Percentiles rank a stretch among this genome's conserved stretches.
Evolutionary conservation across 1,140 invertebrate genomes (phyloP).

Genomic region (Drosophila quadrilineata): DNA sequence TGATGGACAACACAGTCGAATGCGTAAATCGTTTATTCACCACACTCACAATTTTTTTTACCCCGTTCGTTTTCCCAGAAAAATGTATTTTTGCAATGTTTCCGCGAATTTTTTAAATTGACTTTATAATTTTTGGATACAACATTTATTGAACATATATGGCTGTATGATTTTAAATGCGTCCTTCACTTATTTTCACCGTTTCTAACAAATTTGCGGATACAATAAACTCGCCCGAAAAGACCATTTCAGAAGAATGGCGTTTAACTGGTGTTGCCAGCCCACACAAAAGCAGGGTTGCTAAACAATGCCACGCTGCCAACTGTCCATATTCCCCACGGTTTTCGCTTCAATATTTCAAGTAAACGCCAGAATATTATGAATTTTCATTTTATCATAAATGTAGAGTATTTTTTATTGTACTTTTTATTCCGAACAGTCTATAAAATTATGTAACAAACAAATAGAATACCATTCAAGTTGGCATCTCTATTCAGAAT

Average conservation of each 20-base stretch:
- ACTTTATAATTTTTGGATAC: slow-evolving; percentile 20
- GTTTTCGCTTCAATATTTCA: background rate
- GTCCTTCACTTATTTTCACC: slow-evolving; percentile 35
- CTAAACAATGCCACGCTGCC: slow-evolving; percentile 45
- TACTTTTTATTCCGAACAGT: background rate
- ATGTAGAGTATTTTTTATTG: background rate
- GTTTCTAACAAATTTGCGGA: slow-evolving; percentile 43
- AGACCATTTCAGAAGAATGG: slow-evolving; percentile 71
- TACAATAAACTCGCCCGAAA: slow-evolving; percentile 64
- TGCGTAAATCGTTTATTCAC: slow-evolving; percentile 70
- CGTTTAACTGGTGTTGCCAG: slow-evolving; percentile 68
- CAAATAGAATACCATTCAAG: background rate
- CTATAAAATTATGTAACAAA: slow-evolving; percentile 58
- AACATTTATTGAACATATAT: slow-evolving; percentile 19
- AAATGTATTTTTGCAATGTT: slow-evolving; percentile 20
- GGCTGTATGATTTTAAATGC: slow-evolving; percentile 24
- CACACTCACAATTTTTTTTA: slow-evolving; percentile 60
- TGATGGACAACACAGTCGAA: slow-evolving; percentile 56
- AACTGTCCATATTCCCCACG: slow-evolving; percentile 21
- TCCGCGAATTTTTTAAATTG: slow-evolving; percentile 19
- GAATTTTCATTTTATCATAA: background rate
- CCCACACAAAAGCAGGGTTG: slow-evolving; percentile 47
- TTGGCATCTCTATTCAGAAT: slow-evolving; percentile 36
- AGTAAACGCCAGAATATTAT: background rate
- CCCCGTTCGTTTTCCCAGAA: slow-evolving; percentile 43